Base-by-base conservation (phyloP, 1,140 invertebrate genomes). In the Asobara japonica region DNA sequence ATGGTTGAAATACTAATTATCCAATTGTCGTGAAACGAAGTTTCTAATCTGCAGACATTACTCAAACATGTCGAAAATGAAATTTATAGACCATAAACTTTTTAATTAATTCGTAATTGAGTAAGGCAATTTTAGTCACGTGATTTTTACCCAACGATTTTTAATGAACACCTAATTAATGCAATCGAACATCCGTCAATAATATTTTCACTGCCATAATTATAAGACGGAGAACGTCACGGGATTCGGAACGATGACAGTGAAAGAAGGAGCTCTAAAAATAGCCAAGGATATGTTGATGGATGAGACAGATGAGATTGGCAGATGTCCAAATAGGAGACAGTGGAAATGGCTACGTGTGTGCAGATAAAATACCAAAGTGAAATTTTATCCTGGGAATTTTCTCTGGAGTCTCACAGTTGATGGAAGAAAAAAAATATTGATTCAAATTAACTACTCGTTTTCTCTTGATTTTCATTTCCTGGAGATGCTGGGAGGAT, bases 351-450 rank as follows among this genome's bases (percentile, higher is more conserved):
- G 51, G 20, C 13, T 56, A 56, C 51, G 51, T 56, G 51, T 11
- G 6, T 56, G 25, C 51, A 18, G 22, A 56, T 56, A 56, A 25
- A 56, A 27, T 11, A 25, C 51, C 13, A 22, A n/a, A 56, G 51
- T 56, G 51, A 56, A 56, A 56, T 56, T 56, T 56, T 56, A 56
- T 56, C 51, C 22, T 56, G 51, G 51, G 51, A 56, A 56, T 56
- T 56, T 56, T 25, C 51, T 27, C 16, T 25, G 6, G 4, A 25
- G 22, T 56, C 51, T 22, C 51, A 56, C 51, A 22, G 51, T 56
- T 18, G 25, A 56, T 8, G 25, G 20, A 56, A 27, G 25, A 56
- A 20, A 27, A 56, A 45, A 45, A 45, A 45, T 16, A 45, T 7
- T 45, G 41, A 45, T 45, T 45, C 18, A 45, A 45, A 45, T 45